Conservation (phyloP, 2,888 invertebrate species). For the Xylota sylvarum region DNA sequence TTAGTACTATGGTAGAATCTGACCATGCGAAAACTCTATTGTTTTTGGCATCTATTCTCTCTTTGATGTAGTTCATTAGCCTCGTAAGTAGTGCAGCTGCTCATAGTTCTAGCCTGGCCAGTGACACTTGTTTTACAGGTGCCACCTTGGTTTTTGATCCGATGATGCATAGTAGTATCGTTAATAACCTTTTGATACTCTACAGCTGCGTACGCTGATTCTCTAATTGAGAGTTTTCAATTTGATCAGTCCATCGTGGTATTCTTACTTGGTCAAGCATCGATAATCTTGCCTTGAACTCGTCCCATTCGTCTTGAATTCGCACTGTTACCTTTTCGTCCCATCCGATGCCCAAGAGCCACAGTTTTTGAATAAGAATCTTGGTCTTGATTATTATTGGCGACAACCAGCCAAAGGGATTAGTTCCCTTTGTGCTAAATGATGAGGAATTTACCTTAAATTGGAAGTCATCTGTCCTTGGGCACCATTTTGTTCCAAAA, state of each 20-base stretch:
- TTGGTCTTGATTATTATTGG: constrained; percentile 20
- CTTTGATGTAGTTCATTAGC: too few relatives aligned
- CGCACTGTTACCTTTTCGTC: constrained; percentile 22
- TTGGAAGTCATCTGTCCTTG: not conserved
- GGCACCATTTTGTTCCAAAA: not conserved
- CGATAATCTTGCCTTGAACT: too few relatives aligned
- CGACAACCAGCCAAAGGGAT: constrained; percentile 19
- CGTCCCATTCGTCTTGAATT: constrained; percentile 3
- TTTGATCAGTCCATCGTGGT: constrained; percentile 8
- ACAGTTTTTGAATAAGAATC: constrained; percentile 25
- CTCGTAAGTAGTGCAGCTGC: too few relatives aligned
- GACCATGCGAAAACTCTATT: too few relatives aligned
- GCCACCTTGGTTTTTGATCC: too few relatives aligned
- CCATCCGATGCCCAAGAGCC: constrained; percentile 26
- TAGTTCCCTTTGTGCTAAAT: not conserved
- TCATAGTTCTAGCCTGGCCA: too few relatives aligned
- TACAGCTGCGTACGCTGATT: too few relatives aligned
- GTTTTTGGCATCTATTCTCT: too few relatives aligned
- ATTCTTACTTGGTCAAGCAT: not conserved
- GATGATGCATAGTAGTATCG: too few relatives aligned
- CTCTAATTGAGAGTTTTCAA: constrained; percentile 6
- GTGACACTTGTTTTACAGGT: too few relatives aligned
- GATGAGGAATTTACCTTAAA: not conserved
- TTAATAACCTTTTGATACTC: too few relatives aligned
- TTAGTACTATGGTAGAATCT: too few relatives aligned